These are phyloP conservation scores for Aurelia coerulea DNA, from an alignment of 30 jellyfish, hydroid and myxozoan genomes.

Conservation along the genomic window DNA sequence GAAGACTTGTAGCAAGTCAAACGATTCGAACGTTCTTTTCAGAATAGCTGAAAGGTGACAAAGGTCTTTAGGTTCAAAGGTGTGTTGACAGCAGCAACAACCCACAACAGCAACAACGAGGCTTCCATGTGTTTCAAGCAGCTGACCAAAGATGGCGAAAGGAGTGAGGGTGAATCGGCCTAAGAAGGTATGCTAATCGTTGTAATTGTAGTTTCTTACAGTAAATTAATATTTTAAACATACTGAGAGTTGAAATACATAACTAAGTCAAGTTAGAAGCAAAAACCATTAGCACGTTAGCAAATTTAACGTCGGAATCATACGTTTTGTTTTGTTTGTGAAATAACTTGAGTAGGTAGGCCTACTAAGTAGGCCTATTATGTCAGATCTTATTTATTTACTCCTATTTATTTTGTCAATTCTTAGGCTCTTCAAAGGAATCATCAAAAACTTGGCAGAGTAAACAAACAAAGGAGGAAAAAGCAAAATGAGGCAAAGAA, in stretches of 20 bases:
- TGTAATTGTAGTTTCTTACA: background rate
- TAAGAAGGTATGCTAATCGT: slow-evolving; percentile 25
- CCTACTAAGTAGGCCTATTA: background rate
- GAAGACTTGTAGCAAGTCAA: too few relatives aligned
- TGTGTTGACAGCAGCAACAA: too few relatives aligned
- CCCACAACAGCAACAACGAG: slow-evolving; percentile 27
- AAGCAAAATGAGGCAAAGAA: slow-evolving; percentile 11
- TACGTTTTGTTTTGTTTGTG: background rate
- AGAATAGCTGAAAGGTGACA: too few relatives aligned
- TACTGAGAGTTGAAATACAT: too few relatives aligned
- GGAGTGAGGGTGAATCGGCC: slow-evolving; percentile 60
- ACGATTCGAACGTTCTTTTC: too few relatives aligned
- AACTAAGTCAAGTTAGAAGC: too few relatives aligned
- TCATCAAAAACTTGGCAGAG: slow-evolving; percentile 52
- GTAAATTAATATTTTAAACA: too few relatives aligned
- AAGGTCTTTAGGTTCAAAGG: too few relatives aligned
- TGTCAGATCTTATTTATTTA: background rate
- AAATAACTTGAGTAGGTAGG: background rate
- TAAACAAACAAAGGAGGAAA: slow-evolving; percentile 48
- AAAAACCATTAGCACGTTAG: too few relatives aligned
- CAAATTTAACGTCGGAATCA: too few relatives aligned
- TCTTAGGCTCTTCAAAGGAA: slow-evolving; percentile 41
- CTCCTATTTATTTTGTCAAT: background rate
- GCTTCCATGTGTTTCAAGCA: background rate
- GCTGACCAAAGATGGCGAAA: slow-evolving; percentile 47